Evolutionary conservation across 2,888 invertebrate genomes (phyloP).

Genomic region (Plutella xylostella): DNA sequence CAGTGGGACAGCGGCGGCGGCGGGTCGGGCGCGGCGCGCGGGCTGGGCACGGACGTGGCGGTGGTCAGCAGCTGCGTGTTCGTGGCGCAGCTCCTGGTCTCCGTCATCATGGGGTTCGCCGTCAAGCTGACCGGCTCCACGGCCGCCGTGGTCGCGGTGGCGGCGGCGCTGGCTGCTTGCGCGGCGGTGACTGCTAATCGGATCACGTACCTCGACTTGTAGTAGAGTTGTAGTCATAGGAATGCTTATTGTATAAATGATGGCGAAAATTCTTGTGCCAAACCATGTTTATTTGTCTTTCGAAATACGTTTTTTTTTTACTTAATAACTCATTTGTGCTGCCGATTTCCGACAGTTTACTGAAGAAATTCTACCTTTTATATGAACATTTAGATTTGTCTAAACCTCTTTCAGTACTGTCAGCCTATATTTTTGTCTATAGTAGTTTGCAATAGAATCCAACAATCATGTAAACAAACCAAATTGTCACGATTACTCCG

Average conservation of each 20-base stretch:
- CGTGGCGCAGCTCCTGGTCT: conserved; percentile 92
- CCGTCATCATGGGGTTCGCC: conserved; percentile 87
- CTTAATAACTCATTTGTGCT: no score
- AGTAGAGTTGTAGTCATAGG: conserved; percentile 33
- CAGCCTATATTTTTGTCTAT: no score
- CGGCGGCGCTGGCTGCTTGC: conserved; percentile 85
- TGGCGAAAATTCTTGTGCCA: background rate
- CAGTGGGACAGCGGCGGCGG: conserved; percentile 59
- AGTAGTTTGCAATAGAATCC: no score
- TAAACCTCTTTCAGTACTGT: no score
- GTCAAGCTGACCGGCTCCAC: conserved; percentile 86
- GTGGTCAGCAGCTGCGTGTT: conserved; percentile 97
- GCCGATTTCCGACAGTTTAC: no score
- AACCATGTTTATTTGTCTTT: no score
- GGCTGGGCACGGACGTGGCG: conserved; percentile 94
- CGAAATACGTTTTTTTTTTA: no score
- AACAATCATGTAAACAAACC: no score
- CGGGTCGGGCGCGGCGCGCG: conserved; percentile 76
- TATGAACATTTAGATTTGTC: no score
- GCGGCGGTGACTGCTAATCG: conserved; percentile 88
- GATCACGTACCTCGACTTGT: conserved; percentile 90
- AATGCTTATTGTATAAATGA: background rate
- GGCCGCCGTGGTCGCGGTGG: conserved; percentile 88
- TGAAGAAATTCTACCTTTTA: no score
- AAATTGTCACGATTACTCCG: no score